Base-by-base conservation (phyloP, 2,797 vertebrate genomes). In the Tenualosa ilisha region DNA sequence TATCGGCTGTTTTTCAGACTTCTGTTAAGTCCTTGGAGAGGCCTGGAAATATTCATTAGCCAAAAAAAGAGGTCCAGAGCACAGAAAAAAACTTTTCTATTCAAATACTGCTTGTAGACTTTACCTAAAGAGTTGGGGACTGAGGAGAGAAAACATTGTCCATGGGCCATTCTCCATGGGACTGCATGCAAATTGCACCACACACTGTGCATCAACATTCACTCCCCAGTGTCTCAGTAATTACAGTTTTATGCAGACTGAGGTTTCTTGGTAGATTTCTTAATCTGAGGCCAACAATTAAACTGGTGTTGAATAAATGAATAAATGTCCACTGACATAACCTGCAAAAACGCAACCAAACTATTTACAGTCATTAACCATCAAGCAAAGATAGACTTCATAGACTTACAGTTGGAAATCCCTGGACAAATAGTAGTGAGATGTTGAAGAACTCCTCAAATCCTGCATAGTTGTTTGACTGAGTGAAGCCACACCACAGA, bases 81-180 rank as follows among this genome's bases (percentile, higher is more conserved):
- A 46, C 3, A 20, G 43, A 79, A 43, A 46, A 79, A 46, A 79
- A 79, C 72, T 46, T 79, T 79, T 40, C 72, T 46, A 43, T 79
- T 46, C 6, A 79, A 79, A 46, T 20, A 79, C 6, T 4, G 4
- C 17, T 46, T 46, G 72, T 79, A 79, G 37, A 79, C 72, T 79
- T 79, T 79, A 79, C 40, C 37, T 79, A 8, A 79, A 20, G 72
- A 43, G 46, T 79, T 79, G 6, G 17, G 72, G 37, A 22, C 37
- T 43, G 84, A 81, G 72, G 68, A 86, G 46, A 31, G 46, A 72
- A 68, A 53, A 53, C 53, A 49, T 59, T 82, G 59, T 86, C 86
- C 83, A 54, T 40, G 81, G 85, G 86, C 82, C 54, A 81, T 81
- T 81, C 56, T 53, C 59, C 75, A 63, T 68, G 40, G 54, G 49